Base-by-base conservation (phyloP, 1,140 invertebrate species). In the Harpegnathos saltator region DNA sequence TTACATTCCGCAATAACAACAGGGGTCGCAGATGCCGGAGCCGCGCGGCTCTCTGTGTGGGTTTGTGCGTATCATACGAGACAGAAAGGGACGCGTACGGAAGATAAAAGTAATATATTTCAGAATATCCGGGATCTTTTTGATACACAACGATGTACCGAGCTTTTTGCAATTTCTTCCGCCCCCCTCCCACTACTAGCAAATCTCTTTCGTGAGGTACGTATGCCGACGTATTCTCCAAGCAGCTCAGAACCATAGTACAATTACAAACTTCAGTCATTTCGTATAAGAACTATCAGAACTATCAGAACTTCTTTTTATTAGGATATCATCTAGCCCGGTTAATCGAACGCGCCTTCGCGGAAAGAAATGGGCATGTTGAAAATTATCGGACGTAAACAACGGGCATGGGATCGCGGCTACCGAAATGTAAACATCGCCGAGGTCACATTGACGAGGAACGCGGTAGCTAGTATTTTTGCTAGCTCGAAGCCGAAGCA, bases 1-100 rank as follows among this genome's bases (percentile, higher is more conserved):
- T 91, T 89, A 78, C 85, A 88, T 91, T 73, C 86, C 73, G 68
- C 82, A 85, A 88, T 88, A 89, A 90, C 89, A 89, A 86, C 83
- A 73, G 65, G 38, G 78, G 61, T 82, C 50, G 56, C 26, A 65
- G 58, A 69, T 78, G 58, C 72, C 54, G 62, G 9, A 22, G 17
- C 19, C 52, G 29, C 29, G 29, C 29, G 5, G 5, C 29, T 33
- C 29, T 33, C 29, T 33, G 29, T 33, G 5, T 33, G 29, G 29
- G 29, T 33, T 33, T 33, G 62, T 33, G 33, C 24, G 15, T 59
- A 86, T 83, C 73, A 63, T 69, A 65, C 56, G 62, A 61, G 54
- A 77, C 48, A 26, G 50, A 83, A 77, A 24, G 59, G 52, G 82
- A 58, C n/a, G 44, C 54, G 29, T 24, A 33, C 44, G 38, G 11